Evolutionary conservation across 2,888 invertebrate species (phyloP).

Genomic region (Polylopha cassiicola): DNA sequence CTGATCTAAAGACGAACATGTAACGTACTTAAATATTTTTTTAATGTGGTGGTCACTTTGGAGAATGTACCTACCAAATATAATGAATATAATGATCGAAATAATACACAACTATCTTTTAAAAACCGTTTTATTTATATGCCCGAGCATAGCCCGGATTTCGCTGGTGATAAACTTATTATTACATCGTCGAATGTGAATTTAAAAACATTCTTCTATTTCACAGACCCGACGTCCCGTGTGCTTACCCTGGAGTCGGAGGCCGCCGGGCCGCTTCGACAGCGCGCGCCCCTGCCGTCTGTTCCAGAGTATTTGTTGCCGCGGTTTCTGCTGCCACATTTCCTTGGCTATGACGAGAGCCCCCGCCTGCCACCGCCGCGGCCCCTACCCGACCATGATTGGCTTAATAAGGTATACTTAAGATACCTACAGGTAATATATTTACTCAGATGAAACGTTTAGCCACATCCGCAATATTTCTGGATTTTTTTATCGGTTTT

Average conservation of each 20-base stretch:
- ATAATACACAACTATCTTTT: too few relatives aligned
- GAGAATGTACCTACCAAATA: too few relatives aligned
- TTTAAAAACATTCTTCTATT: too few relatives aligned
- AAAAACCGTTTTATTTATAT: too few relatives aligned
- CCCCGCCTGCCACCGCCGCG: slow-evolving; percentile 23
- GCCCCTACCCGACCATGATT: slow-evolving; percentile 30
- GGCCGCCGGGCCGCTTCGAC: slow-evolving; percentile 9
- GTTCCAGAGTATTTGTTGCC: slow-evolving; percentile 35
- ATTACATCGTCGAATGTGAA: too few relatives aligned
- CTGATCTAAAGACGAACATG: too few relatives aligned
- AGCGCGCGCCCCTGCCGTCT: slow-evolving; percentile 9
- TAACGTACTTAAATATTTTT: too few relatives aligned
- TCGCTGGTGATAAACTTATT: too few relatives aligned
- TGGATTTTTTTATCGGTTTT: not conserved
- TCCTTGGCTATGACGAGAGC: slow-evolving; percentile 32
- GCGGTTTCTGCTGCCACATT: slow-evolving; percentile 34
- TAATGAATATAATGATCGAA: too few relatives aligned
- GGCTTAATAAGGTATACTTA: slow-evolving; percentile 41
- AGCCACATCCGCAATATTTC: not conserved
- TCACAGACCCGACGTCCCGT: slow-evolving; percentile 3
- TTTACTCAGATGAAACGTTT: not conserved
- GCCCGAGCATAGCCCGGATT: too few relatives aligned
- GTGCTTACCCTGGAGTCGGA: slow-evolving; percentile 6
- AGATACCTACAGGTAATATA: not conserved
- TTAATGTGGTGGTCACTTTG: too few relatives aligned